A percentile compares a stretch with the other conserved stretches of the same genome.
Evolutionary conservation across 1,140 invertebrate species (phyloP).

Genomic region (Drosophila gunungcola): DNA sequence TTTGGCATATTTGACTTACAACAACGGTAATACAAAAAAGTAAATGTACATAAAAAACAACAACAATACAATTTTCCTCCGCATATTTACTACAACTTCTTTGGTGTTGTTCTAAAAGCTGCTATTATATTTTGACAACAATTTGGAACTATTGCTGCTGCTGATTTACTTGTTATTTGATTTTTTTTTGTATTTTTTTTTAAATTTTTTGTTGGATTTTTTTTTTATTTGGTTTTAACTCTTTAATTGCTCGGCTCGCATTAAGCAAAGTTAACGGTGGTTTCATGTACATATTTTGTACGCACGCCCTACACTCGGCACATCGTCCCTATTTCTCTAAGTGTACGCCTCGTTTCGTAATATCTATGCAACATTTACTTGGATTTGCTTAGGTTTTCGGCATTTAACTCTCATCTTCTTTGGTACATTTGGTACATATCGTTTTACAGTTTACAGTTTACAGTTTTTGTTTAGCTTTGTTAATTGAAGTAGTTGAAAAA

Average conservation of each 20-base stretch:
- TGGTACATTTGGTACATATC: conserved; percentile 20
- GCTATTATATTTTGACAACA: conserved; percentile 49
- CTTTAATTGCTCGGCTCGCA: conserved; percentile 55
- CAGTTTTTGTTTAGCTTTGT: conserved; percentile 17
- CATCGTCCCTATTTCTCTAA: conserved; percentile 14
- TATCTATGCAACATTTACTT: conserved; percentile 35
- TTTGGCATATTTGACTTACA: conserved; percentile 50
- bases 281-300: conserved; percentile 55
- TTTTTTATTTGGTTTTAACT: conserved; percentile 22
- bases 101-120: conserved; percentile 61
- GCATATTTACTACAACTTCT: conserved; percentile 42
- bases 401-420: conserved; percentile 16
- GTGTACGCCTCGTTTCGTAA: conserved; percentile 14
- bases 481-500: conserved; percentile 50
- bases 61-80: conserved; percentile 48
- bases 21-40: conserved; percentile 54
- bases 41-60: conserved; percentile 54
- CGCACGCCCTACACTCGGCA: conserved; percentile 36
- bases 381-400: conserved; percentile 26
- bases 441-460: conserved; percentile 14
- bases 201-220: neutral
- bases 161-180: conserved; percentile 1
- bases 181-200: neutral
- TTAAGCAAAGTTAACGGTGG: conserved; percentile 62
- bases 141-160: conserved; percentile 47